Conservation (phyloP, 2,888 invertebrate species). For the Chydorus sphaericus region DNA sequence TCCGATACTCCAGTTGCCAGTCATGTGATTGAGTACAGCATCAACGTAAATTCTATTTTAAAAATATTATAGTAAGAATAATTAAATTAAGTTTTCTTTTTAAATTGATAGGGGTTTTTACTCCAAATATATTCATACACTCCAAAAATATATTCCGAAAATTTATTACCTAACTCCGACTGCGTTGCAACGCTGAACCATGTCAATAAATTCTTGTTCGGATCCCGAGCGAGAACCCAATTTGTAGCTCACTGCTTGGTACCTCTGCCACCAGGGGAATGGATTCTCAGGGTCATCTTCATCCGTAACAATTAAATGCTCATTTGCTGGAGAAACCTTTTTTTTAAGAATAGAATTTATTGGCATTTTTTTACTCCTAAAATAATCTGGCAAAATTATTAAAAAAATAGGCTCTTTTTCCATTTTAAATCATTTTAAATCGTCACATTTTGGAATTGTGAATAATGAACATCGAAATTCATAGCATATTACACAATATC, state of each 20-base stretch:
- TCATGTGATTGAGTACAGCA: constrained; percentile 36
- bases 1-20: constrained; percentile 25
- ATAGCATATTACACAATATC: too few relatives aligned
- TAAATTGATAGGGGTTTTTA: not conserved
- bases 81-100: too few relatives aligned
- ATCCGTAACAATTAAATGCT: constrained; percentile 16
- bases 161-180: constrained; percentile 29
- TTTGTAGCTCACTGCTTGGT: constrained; percentile 34
- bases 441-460: too few relatives aligned
- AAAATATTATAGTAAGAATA: too few relatives aligned
- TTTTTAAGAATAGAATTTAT: not conserved
- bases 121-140: not conserved
- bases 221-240: constrained; percentile 31
- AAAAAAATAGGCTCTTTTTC: too few relatives aligned
- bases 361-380: too few relatives aligned
- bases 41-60: constrained; percentile 33
- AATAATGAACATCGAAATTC: too few relatives aligned
- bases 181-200: constrained; percentile 34
- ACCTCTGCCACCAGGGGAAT: constrained; percentile 33
- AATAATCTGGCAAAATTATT: too few relatives aligned
- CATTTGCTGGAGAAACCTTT: constrained; percentile 18
- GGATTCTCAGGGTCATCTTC: constrained; percentile 5
- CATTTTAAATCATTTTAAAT: too few relatives aligned
- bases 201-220: constrained; percentile 29
- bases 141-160: not conserved